phyloP scores from a whole-genome alignment of 2,797 vertebrate species.

The Catostomus latipinnis region DNA sequence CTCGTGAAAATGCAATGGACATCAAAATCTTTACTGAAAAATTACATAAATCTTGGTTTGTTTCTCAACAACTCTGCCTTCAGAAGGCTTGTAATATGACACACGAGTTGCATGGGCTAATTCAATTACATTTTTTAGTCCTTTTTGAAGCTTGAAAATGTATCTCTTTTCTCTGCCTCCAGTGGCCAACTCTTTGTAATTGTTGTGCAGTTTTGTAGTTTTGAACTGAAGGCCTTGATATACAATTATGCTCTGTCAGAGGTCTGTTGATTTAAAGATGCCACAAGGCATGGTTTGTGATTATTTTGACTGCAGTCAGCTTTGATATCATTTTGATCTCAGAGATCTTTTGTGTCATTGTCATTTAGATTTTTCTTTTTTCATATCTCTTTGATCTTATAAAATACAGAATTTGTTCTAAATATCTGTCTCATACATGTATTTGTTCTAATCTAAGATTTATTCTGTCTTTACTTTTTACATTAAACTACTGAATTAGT shows the following conservation, averaged over 20 bases:
- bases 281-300: slow-evolving; percentile 13
- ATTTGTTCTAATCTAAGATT: slow-evolving; percentile 17
- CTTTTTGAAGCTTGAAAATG: too few relatives aligned
- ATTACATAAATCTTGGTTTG: too few relatives aligned
- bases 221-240: slow-evolving; percentile 21
- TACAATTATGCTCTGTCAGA: slow-evolving; percentile 32
- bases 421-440: slow-evolving; percentile 5
- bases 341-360: not conserved
- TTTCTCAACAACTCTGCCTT: too few relatives aligned
- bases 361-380: slow-evolving; percentile 14
- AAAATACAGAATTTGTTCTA: slow-evolving; percentile 5
- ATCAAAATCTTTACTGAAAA: too few relatives aligned
- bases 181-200: slow-evolving; percentile 27
- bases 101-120: too few relatives aligned
- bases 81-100: too few relatives aligned
- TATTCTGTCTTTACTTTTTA: slow-evolving; percentile 20
- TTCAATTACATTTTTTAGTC: too few relatives aligned
- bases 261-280: not conserved
- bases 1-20: too few relatives aligned
- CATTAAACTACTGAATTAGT: not conserved
- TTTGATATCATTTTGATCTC: slow-evolving; percentile 26
- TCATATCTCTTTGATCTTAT: not conserved
- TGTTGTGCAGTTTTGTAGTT: slow-evolving; percentile 27
- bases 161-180: not conserved
- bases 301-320: slow-evolving; percentile 17